Evolutionary conservation across 2,113 vertebrate genomes (phyloP).

Genomic region (Calyptomena viridis): DNA sequence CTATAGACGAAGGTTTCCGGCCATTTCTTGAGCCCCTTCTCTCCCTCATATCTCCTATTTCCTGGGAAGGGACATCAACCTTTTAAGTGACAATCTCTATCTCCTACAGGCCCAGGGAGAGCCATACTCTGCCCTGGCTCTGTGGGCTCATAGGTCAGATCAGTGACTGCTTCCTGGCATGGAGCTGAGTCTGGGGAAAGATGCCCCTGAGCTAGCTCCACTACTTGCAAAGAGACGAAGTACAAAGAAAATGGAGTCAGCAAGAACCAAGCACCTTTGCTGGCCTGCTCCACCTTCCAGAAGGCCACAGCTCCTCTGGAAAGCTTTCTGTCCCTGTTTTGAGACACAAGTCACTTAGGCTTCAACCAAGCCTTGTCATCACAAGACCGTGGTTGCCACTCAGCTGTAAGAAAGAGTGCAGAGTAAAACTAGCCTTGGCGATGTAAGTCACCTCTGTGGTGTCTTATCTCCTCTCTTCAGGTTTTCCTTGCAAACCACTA

Average conservation of each 20-base stretch:
- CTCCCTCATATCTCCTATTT: background rate
- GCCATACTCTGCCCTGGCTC: background rate
- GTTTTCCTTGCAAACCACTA: background rate
- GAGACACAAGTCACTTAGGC: background rate
- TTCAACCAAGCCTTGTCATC: background rate
- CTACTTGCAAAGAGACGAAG: background rate
- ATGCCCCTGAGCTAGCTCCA: background rate
- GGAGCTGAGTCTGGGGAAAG: background rate
- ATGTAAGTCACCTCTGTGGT: background rate
- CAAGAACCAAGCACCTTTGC: background rate
- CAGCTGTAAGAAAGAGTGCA: background rate
- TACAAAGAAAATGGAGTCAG: background rate
- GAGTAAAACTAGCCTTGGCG: background rate
- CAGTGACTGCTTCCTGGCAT: accelerated
- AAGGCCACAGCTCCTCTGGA: background rate
- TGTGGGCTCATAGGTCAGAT: accelerated
- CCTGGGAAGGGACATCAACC: background rate
- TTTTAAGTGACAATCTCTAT: background rate
- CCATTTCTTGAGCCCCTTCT: background rate
- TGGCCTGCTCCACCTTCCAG: background rate
- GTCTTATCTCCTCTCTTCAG: background rate
- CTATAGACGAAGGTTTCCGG: background rate
- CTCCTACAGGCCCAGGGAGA: background rate
- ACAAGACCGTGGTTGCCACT: background rate
- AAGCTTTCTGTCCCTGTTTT: background rate